Base-by-base conservation (phyloP, 2,888 invertebrate genomes). In the Rhogogaster chlorosoma region DNA sequence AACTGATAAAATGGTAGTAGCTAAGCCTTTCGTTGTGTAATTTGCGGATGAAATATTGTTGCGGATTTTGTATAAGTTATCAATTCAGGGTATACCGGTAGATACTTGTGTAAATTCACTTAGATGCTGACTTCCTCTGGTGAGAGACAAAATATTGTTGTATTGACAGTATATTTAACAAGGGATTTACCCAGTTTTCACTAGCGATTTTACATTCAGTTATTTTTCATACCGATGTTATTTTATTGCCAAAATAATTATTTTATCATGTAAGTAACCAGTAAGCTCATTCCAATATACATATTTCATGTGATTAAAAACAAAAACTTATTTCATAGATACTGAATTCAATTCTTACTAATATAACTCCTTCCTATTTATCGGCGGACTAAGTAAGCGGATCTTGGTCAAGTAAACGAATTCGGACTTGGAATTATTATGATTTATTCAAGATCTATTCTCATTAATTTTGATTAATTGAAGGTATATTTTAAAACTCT, bases 211-310 rank as follows among this genome's bases (percentile, higher is more conserved):
- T 26, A 57, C 15, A 36, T 18, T 77, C 32, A 0, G 38, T 38
- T 61, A 12, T 38, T 22, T 15, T 80, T 61, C n/a, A n/a, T 26
- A n/a, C 10, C 26, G 36, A 61, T 80, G 38, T 29, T 61, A 26
- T 80, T 61, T 29, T 61, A 26, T 80, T 61, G 80, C 80, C 61
- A 61, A 61, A 80, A 57, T 36, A 36, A 26, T 61, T 80, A 36
- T 61, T 57, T 6, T 36, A 38, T 77, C 18, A n/a, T 53, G 29
- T 53, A 73, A 77, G 49, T 77, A 61, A 80, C 80, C 42, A 38
- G 36, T 80, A 61, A 61, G 80, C 80, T 61, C 80, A 80, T 80
- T 80, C 80, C 80, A 80, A 36, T 57, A 80, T 61, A 22, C 12
- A 61, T 26, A 80, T 61, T 38, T n/a, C 61, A 61, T 38, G 36